These are phyloP conservation scores for Andrena minutula DNA, from an alignment of 2,888 invertebrate species.

Conservation along the genomic window DNA sequence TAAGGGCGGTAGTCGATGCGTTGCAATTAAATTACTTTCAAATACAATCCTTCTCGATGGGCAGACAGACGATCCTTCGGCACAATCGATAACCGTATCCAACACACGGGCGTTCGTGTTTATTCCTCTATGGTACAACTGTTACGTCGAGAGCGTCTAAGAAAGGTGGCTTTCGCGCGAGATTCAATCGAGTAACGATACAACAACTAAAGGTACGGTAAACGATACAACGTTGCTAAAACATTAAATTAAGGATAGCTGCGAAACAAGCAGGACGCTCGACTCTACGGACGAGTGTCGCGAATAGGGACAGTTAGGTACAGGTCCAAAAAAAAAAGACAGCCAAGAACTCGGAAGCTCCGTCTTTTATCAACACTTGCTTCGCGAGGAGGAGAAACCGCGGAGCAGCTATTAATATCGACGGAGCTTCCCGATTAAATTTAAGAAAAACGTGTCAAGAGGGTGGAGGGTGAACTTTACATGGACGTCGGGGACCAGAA, in stretches of 20 bases:
- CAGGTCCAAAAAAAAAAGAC: background rate
- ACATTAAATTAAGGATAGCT: constrained; percentile 11
- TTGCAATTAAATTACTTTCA: background rate
- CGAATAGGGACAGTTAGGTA: background rate
- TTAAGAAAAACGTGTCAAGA: background rate
- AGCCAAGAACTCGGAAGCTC: background rate
- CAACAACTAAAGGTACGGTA: constrained; percentile 2
- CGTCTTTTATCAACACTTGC: background rate
- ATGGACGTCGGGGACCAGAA: constrained; percentile 95
- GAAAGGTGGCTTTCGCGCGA: background rate
- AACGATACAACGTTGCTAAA: constrained; percentile 5
- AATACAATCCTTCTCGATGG: background rate
- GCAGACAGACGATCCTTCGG: background rate
- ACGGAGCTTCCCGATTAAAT: background rate
- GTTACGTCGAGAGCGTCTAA: background rate
- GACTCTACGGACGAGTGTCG: background rate
- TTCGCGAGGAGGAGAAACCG: background rate
- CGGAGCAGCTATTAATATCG: background rate
- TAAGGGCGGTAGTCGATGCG: constrained; percentile 27
- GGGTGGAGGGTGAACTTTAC: constrained; percentile 84
- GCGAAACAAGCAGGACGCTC: background rate
- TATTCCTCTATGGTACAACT: background rate
- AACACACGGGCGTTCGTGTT: background rate
- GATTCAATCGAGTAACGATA: background rate
- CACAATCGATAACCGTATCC: background rate